A percentile compares a stretch with the other conserved stretches of the same genome.
Conservation (phyloP, 2,113 vertebrate genomes). For the Eulemur rufifrons region DNA sequence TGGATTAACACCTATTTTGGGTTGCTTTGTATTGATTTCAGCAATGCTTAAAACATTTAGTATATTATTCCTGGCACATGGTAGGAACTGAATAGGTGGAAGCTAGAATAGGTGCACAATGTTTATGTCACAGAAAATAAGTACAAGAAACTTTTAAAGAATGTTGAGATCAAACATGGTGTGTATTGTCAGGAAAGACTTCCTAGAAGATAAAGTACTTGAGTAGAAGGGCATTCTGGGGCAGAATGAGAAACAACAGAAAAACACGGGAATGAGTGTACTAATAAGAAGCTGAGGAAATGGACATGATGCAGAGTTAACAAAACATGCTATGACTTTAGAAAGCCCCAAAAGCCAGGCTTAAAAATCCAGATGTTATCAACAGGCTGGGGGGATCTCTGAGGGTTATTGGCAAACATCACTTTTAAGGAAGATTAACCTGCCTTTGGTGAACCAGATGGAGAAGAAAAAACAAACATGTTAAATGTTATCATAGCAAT, state of each 20-base stretch:
- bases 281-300: neutral
- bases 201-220: neutral
- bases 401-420: neutral
- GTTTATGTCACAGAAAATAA: neutral
- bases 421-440: constrained; percentile 21
- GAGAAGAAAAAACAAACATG: constrained; percentile 11
- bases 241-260: neutral
- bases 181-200: neutral
- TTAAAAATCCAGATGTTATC: neutral
- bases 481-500: neutral
- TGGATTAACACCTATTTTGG: neutral
- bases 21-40: neutral
- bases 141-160: neutral
- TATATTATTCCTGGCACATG: neutral
- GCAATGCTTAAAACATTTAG: constrained; percentile 34
- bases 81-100: neutral
- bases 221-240: neutral
- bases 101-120: neutral
- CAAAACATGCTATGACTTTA: neutral
- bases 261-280: neutral
- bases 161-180: neutral
- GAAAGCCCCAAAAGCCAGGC: neutral
- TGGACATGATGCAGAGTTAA: neutral
- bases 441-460: neutral
- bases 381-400: neutral